phyloP scores from a whole-genome alignment of 1,140 invertebrate species.

The Dendrolimus punctatus region DNA sequence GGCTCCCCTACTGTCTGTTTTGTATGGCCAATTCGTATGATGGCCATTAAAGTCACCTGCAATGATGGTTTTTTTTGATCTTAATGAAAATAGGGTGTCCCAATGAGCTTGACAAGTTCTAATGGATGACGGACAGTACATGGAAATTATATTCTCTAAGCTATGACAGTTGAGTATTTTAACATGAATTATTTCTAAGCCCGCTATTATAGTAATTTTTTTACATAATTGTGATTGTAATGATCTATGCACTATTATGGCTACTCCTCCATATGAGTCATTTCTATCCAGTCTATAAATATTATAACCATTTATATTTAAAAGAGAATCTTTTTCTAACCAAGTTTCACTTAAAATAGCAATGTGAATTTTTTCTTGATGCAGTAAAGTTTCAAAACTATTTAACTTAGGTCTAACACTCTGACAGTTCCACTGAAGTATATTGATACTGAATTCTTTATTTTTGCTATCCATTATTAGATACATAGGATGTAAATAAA shows the following conservation, averaged over 20 bases:
- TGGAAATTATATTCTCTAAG: too few relatives aligned
- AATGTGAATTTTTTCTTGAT: slow-evolving; percentile 10
- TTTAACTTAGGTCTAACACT: slow-evolving; percentile 12
- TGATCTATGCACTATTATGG: slow-evolving; percentile 8
- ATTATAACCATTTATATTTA: slow-evolving; percentile 10
- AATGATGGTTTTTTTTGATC: slow-evolving; percentile 6
- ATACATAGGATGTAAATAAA: neutral
- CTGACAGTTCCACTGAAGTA: slow-evolving; percentile 14
- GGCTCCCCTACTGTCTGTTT: slow-evolving; percentile 2
- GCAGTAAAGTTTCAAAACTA: slow-evolving; percentile 7
- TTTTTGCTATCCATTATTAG: neutral
- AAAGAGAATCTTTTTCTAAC: slow-evolving; percentile 4
- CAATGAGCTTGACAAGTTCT: slow-evolving; percentile 7
- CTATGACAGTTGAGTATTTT: slow-evolving; percentile 6
- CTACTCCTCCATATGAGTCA: slow-evolving; percentile 10
- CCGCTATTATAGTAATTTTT: neutral
- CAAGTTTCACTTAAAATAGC: slow-evolving; percentile 11
- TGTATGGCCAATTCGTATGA: slow-evolving; percentile 9
- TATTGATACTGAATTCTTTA: slow-evolving; percentile 5
- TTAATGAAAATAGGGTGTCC: slow-evolving; percentile 13
- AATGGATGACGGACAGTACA: slow-evolving; percentile 9
- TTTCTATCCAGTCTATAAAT: slow-evolving; percentile 11
- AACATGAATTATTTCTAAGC: slow-evolving; percentile 5
- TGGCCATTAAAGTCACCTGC: slow-evolving; percentile 3
- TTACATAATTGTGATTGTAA: neutral